A percentile compares a stretch with the other conserved stretches of the same genome.
Conservation (phyloP, 2,797 vertebrate genomes). For the Sebastes cheni region DNA sequence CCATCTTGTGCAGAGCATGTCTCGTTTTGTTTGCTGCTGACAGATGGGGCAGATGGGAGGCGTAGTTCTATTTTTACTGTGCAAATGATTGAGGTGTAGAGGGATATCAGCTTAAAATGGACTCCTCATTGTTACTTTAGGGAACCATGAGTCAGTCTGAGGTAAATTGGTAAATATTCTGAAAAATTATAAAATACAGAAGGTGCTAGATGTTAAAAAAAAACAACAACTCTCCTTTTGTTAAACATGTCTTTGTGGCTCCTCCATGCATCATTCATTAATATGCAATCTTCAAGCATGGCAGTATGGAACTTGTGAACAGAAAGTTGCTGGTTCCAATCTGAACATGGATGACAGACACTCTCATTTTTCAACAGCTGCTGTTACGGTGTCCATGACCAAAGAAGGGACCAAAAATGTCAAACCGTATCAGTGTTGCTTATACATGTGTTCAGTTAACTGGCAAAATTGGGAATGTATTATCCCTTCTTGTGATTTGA, state of each 20-base stretch:
- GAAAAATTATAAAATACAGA: neutral
- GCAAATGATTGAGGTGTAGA: conserved; percentile 49
- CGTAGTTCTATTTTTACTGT: conserved; percentile 51
- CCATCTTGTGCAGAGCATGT: conserved; percentile 20
- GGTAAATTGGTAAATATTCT: conserved; percentile 7
- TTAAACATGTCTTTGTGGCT: neutral
- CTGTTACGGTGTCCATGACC: neutral
- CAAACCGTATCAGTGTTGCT: neutral
- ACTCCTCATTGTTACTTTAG: conserved; percentile 16
- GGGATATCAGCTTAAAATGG: conserved; percentile 31
- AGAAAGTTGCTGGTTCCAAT: neutral
- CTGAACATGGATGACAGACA: neutral
- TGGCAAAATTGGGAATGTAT: too few relatives aligned
- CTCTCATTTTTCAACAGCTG: neutral
- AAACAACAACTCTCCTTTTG: neutral
- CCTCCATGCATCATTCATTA: neutral
- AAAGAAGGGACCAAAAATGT: neutral
- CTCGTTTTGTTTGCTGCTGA: conserved; percentile 61
- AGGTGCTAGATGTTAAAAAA: neutral
- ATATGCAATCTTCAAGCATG: neutral
- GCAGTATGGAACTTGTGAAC: neutral
- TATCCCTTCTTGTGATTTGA: too few relatives aligned
- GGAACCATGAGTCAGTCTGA: neutral
- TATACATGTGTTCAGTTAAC: too few relatives aligned
- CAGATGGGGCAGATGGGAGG: conserved; percentile 69